Evolutionary conservation across 1,140 invertebrate genomes (phyloP).

Genomic region (Eciton burchellii): DNA sequence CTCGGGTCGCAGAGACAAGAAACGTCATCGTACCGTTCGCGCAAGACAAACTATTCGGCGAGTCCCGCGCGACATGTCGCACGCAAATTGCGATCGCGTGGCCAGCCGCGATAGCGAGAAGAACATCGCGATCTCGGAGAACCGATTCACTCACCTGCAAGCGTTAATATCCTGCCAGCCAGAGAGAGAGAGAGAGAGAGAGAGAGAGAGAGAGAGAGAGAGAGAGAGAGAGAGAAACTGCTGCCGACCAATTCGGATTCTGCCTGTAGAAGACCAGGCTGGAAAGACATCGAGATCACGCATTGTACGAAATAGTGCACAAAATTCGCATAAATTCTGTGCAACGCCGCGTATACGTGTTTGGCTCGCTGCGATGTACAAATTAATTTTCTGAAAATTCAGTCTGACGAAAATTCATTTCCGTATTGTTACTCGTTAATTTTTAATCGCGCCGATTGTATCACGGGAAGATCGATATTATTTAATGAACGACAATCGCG

Average conservation of each 20-base stretch:
- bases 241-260: too few species aligned
- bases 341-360: too few species aligned
- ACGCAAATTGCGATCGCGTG: slow-evolving; percentile 10
- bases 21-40: not conserved
- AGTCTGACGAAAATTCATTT: too few species aligned
- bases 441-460: too few species aligned
- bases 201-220: not conserved
- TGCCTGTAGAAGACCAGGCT: not conserved
- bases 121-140: slow-evolving; percentile 13
- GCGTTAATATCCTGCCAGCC: slow-evolving; percentile 18
- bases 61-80: slow-evolving; percentile 16
- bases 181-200: not conserved
- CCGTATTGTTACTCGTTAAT: too few species aligned
- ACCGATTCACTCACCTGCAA: slow-evolving; percentile 16
- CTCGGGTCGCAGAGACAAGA: not conserved
- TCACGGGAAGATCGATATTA: too few species aligned
- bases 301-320: not conserved
- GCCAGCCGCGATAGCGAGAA: not conserved
- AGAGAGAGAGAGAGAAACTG: not conserved
- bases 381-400: not conserved
- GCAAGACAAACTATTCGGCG: slow-evolving; percentile 3
- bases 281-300: not conserved
- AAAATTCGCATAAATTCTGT: not conserved
- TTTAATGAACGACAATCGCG: too few species aligned
- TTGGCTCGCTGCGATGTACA: not conserved